Percentiles rank a stretch among this genome's conserved stretches.
Conservation (phyloP, 2,797 vertebrate genomes). For the Halcyon badia region DNA sequence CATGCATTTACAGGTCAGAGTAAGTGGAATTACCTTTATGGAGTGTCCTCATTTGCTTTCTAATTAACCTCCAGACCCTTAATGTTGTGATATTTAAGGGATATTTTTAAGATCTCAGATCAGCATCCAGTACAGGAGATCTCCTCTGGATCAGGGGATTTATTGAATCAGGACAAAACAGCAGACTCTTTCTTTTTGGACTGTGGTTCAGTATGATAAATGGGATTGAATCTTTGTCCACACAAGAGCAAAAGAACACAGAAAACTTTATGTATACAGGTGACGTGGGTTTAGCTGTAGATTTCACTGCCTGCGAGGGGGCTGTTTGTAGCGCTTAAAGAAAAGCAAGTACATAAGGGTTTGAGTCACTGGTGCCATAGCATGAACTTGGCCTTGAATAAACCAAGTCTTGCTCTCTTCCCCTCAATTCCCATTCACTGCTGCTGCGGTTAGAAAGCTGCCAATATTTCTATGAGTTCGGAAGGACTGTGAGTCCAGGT, state of each 20-base stretch:
- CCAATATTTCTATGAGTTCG: neutral
- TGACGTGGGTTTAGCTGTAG: neutral
- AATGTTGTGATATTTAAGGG: neutral
- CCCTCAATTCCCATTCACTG: neutral
- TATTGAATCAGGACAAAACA: neutral
- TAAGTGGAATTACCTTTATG: neutral
- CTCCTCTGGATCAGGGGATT: neutral
- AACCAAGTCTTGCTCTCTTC: neutral
- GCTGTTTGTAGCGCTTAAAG: neutral
- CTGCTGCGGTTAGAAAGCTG: slow-evolving; percentile 3
- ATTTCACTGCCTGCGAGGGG: neutral
- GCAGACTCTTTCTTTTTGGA: neutral
- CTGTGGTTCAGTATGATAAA: neutral
- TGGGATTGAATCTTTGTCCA: neutral
- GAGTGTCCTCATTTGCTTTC: slow-evolving; percentile 27
- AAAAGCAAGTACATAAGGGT: neutral
- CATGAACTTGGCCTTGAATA: neutral
- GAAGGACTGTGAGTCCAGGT: neutral
- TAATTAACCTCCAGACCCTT: slow-evolving; percentile 43
- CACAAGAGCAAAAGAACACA: neutral
- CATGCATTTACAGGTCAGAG: neutral
- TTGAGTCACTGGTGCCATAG: neutral
- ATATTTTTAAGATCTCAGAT: slow-evolving; percentile 1
- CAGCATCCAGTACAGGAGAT: neutral
- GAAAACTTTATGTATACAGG: neutral